phyloP scores from a whole-genome alignment of 2,113 vertebrate genomes.

The Procavia capensis region DNA sequence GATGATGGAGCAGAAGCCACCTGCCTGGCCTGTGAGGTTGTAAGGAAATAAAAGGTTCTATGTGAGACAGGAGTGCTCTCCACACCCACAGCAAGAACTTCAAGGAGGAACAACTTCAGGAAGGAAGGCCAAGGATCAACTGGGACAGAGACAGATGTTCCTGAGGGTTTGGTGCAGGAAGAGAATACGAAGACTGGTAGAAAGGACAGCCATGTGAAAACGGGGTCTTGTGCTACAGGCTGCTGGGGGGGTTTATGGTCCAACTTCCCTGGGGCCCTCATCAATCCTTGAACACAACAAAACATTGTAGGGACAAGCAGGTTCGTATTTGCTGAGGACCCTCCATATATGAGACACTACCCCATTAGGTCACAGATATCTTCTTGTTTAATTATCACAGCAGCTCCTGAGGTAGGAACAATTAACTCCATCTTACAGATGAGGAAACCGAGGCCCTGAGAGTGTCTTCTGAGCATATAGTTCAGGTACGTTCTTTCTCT shows the following conservation, averaged over 20 bases:
- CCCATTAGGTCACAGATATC: neutral
- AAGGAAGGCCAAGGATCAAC: neutral
- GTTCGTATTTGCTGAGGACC: neutral
- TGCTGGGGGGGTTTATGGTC: neutral
- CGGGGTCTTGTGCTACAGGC: neutral
- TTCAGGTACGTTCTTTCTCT: neutral
- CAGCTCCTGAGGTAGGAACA: neutral
- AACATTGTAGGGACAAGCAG: neutral
- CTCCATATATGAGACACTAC: neutral
- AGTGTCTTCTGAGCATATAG: neutral
- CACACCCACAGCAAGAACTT: neutral
- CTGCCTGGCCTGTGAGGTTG: neutral
- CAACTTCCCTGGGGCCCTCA: neutral
- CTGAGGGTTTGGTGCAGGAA: neutral
- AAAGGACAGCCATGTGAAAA: neutral
- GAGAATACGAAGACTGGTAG: conserved; percentile 8
- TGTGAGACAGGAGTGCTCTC: neutral
- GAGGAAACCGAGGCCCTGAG: neutral
- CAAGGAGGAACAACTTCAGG: neutral
- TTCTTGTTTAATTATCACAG: neutral
- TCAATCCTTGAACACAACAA: neutral
- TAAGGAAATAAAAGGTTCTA: neutral
- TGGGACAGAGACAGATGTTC: neutral
- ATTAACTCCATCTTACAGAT: neutral
- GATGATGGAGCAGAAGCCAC: neutral